These are phyloP conservation scores for Dicrurus megarhynchus DNA, from an alignment of 2,113 vertebrate species.

Conservation along the genomic window DNA sequence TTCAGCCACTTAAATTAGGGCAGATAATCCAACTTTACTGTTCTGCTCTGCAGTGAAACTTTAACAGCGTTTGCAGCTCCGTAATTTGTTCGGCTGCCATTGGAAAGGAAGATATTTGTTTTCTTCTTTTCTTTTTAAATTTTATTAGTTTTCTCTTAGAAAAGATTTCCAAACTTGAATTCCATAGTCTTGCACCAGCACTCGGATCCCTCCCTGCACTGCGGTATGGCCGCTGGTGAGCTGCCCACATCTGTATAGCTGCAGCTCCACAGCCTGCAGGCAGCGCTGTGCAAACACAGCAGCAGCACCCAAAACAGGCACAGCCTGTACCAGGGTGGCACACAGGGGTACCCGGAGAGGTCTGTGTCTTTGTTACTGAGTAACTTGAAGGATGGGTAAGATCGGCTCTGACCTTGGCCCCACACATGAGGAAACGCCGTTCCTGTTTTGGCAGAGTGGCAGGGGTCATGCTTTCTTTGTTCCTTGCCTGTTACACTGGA, in stretches of 20 bases:
- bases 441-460: background rate
- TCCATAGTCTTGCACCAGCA: fast-evolving
- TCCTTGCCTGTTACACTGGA: background rate
- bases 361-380: background rate
- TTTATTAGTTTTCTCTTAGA: background rate
- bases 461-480: fast-evolving
- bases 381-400: background rate
- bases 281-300: background rate
- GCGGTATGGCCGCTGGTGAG: background rate
- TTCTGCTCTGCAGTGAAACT: background rate
- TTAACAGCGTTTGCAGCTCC: background rate
- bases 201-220: fast-evolving
- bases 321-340: background rate
- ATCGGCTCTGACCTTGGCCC: background rate
- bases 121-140: background rate
- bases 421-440: fast-evolving
- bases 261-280: background rate
- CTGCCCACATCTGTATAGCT: background rate
- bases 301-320: background rate
- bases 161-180: background rate
- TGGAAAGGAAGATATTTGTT: background rate
- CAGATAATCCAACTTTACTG: background rate
- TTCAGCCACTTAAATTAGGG: background rate
- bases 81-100: background rate
- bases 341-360: background rate